Percentiles rank a stretch among this genome's conserved stretches.
These are phyloP conservation scores for Umimayanthus kanabou DNA, from an alignment of 92 coral and sea anemone species.

Conservation along the genomic window DNA sequence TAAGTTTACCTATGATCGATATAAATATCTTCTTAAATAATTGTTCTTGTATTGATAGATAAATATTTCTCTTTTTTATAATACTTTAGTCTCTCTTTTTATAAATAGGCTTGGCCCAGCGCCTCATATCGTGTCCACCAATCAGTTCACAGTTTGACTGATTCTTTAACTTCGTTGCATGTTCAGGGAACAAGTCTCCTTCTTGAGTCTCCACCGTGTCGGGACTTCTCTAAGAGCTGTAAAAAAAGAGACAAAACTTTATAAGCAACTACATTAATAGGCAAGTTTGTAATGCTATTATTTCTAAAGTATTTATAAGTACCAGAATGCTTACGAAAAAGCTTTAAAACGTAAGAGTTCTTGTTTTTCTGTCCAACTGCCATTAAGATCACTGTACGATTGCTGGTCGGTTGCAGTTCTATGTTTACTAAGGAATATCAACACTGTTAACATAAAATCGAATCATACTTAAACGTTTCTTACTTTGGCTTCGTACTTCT, in stretches of 20 bases:
- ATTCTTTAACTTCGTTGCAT: not conserved
- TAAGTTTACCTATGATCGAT: not conserved
- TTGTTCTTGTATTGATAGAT: not conserved
- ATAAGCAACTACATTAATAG: too few species aligned
- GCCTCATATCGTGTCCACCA: not conserved
- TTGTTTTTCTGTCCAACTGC: not conserved
- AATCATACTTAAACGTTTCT: not conserved
- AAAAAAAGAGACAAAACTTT: too few species aligned
- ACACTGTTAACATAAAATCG: not conserved
- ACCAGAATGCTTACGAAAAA: too few species aligned
- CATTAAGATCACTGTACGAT: too few species aligned
- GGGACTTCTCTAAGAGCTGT: not conserved
- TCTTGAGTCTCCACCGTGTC: not conserved
- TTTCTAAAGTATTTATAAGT: too few species aligned
- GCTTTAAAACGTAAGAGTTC: too few species aligned
- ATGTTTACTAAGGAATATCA: not conserved
- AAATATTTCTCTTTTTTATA: too few species aligned
- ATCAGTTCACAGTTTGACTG: not conserved
- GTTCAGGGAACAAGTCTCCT: not conserved
- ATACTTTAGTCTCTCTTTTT: too few species aligned
- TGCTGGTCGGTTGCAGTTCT: not conserved
- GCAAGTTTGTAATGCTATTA: not conserved
- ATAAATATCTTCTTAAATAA: not conserved
- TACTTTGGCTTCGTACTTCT: slow-evolving; percentile 39
- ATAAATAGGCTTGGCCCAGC: not conserved